Conservation (phyloP, 2,797 vertebrate genomes). For the Odontamblyopus lacepedii region DNA sequence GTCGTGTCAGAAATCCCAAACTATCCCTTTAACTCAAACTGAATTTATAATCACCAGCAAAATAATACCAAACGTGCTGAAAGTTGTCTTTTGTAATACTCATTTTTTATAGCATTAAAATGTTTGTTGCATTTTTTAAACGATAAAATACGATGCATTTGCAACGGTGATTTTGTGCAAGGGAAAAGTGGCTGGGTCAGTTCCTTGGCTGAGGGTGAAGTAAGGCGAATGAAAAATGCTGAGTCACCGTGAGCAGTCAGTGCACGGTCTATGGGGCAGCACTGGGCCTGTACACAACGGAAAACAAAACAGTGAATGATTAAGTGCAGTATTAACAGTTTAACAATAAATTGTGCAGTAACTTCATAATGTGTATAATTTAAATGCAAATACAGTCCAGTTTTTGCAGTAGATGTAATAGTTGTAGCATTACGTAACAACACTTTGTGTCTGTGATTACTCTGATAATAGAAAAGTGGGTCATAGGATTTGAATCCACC, state of each 20-base stretch:
- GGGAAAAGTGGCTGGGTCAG: neutral
- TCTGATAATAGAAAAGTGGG: slow-evolving; percentile 30
- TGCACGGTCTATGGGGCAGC: neutral
- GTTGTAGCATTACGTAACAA: neutral
- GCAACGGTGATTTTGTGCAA: neutral
- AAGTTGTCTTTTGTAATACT: too few species aligned
- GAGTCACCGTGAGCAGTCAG: slow-evolving; percentile 51
- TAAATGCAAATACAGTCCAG: neutral
- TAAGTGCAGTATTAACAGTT: neutral
- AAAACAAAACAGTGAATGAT: neutral
- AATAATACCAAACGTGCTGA: too few species aligned
- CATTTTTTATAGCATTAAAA: too few species aligned
- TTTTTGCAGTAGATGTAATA: neutral
- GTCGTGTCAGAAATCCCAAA: too few species aligned
- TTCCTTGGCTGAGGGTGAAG: slow-evolving; percentile 1
- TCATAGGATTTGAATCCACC: slow-evolving; percentile 17
- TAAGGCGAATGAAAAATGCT: slow-evolving; percentile 40
- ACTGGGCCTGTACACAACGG: neutral
- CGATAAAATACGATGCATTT: neutral
- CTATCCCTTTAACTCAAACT: neutral
- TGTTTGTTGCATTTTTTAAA: too few species aligned
- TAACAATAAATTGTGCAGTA: neutral
- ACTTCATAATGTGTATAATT: neutral
- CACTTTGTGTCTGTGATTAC: slow-evolving; percentile 12
- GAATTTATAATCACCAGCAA: too few species aligned